Conservation (phyloP, 2,888 invertebrate species). For the Pyrrhosoma nymphula region DNA sequence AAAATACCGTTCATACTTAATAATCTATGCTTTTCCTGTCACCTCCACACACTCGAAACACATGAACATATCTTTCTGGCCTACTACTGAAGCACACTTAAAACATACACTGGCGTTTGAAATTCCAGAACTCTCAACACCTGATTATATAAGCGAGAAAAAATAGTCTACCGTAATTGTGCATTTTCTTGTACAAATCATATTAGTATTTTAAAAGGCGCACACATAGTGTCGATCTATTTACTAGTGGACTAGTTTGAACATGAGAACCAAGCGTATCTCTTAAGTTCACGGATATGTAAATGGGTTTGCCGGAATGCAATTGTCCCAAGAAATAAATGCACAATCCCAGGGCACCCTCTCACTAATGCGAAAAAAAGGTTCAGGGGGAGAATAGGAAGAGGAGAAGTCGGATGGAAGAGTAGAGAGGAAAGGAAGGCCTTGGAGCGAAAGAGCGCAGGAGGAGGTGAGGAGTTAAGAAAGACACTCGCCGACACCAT, state of each 20-base stretch:
- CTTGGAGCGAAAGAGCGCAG: background rate
- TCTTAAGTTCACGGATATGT: background rate
- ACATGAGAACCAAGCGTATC: background rate
- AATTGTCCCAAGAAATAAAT: background rate
- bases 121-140: too few relatives aligned
- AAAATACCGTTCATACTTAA: too few relatives aligned
- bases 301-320: background rate
- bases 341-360: background rate
- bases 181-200: too few relatives aligned
- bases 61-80: too few relatives aligned
- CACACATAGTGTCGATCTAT: too few relatives aligned
- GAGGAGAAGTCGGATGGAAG: background rate
- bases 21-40: too few relatives aligned
- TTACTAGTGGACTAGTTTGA: background rate
- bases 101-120: too few relatives aligned
- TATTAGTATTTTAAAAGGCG: too few relatives aligned
- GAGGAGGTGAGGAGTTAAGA: background rate
- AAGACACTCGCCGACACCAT: constrained; percentile 47
- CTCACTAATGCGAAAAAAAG: background rate
- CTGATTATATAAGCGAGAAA: too few relatives aligned
- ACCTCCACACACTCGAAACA: too few relatives aligned
- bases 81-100: too few relatives aligned
- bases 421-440: background rate
- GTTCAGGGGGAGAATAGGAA: background rate
- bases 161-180: too few relatives aligned